These are phyloP conservation scores for Reinhardtius hippoglossoides DNA, from an alignment of 2,113 vertebrate species.

Conservation along the genomic window DNA sequence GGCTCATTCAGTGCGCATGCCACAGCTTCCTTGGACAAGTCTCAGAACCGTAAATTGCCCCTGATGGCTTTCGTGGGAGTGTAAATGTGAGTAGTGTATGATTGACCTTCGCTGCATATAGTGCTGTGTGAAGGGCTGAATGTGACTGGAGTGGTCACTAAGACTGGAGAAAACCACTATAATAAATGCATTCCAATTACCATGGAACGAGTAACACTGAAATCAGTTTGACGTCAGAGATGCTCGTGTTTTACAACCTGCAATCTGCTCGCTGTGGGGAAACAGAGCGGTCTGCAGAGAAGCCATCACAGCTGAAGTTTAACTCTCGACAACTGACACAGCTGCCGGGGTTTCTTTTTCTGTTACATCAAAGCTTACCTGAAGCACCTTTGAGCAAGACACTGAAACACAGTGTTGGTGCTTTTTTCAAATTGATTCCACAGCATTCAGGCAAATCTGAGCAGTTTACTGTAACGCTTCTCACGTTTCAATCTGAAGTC, in stretches of 20 bases:
- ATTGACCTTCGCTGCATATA: no score
- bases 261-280: slow-evolving; percentile 20
- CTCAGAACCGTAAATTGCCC: no score
- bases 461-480: no score
- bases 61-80: no score
- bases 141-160: no score
- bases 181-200: no score
- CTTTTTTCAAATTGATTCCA: slow-evolving; percentile 44
- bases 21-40: no score
- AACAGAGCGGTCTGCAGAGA: slow-evolving; percentile 1
- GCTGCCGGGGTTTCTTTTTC: slow-evolving; percentile 17
- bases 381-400: slow-evolving; percentile 29
- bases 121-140: no score
- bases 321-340: background rate
- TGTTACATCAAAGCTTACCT: slow-evolving; percentile 38
- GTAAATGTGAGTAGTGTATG: no score
- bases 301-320: slow-evolving; percentile 25
- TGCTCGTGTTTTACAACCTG: slow-evolving; percentile 20
- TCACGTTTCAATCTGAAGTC: no score
- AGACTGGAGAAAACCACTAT: no score
- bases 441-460: slow-evolving; percentile 9
- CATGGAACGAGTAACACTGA: slow-evolving; percentile 8
- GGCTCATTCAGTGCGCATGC: no score
- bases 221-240: slow-evolving; percentile 4
- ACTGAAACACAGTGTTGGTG: slow-evolving; percentile 17